Evolutionary conservation across 35 echinoderm and acorn worm genomes (phyloP), one percentile per base, ranked within the genome.

Genomic region (Eucidaris tribuloides): DNA sequence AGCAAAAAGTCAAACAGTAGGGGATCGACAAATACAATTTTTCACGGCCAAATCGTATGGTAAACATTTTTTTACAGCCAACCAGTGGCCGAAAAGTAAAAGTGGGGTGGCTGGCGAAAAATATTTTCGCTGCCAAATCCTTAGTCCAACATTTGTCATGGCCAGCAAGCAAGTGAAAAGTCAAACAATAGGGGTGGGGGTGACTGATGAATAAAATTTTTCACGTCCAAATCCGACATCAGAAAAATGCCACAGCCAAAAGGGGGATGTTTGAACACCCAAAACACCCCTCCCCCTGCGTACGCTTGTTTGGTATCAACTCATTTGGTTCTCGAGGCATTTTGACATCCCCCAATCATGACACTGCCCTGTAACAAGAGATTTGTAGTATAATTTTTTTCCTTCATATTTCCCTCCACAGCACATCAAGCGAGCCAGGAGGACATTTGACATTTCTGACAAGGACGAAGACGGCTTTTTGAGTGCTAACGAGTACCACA

Each of bases 391-490:
- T 70, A 34, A 37, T 34, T 78, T 29, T 78, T 78, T 19, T 80
- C 41, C 62, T 28, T 42, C 14, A 18, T 62, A n/a, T n/a, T n/a
- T n/a, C n/a, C n/a, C n/a, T n/a, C n/a, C n/a, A 57, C 36, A 88
- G 85, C 57, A 88, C 30, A 44, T 88, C 54, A 79, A 81, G 76
- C 37, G 85, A 62, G 58, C 76, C 49, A 79, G 81, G 77, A 88
- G 59, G 34, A 65, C 60, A 5, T 88, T 80, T 58, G 78, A 66
- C 17, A 29, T 88, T 13, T 74, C 85, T 25, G 85, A 88, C 45
- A 50, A 64, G 36, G 60, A 88, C 54, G 58, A 72, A 34, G 85
- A 88, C 81, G 85, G 85, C 11, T 88, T 80, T 77, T 60, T 88
- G 23, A 77, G 63, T 65, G 33, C 54, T 3, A 58, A 88, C 7